A percentile compares a stretch with the other conserved stretches of the same genome.
These are phyloP conservation scores for Leptinotarsa defecta DNA, from an alignment of 1,140 invertebrate species.

Conservation along the genomic window DNA sequence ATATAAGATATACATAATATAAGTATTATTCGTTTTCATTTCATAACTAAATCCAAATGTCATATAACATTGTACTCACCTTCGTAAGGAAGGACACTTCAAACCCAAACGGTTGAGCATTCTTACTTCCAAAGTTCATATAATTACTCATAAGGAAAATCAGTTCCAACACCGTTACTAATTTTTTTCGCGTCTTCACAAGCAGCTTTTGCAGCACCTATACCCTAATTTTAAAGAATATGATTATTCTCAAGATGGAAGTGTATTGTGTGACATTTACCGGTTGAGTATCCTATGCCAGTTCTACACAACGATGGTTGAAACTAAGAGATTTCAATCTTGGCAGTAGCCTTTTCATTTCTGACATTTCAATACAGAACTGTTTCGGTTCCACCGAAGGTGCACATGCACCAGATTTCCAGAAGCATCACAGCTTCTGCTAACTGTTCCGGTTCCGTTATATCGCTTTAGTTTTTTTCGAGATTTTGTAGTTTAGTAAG, in stretches of 20 bases:
- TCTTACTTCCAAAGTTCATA: conserved; percentile 92
- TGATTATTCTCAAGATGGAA: neutral
- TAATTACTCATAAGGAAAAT: conserved; percentile 92
- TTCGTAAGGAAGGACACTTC: conserved; percentile 96
- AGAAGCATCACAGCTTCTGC: too few relatives aligned
- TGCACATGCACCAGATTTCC: too few relatives aligned
- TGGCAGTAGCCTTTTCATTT: conserved; percentile 86
- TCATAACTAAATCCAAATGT: neutral
- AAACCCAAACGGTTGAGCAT: conserved; percentile 92
- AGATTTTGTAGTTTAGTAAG: conserved; percentile 80
- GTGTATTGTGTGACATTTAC: conserved; percentile 57
- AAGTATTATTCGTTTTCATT: neutral
- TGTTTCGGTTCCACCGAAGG: too few relatives aligned
- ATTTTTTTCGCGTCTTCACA: conserved; percentile 94
- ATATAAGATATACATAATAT: too few relatives aligned
- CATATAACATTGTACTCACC: conserved; percentile 58
- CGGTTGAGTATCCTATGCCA: conserved; percentile 89
- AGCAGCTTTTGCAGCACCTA: conserved; percentile 92
- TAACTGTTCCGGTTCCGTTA: conserved; percentile 92
- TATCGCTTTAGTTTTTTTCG: conserved; percentile 76
- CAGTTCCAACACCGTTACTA: conserved; percentile 86
- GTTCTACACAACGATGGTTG: conserved; percentile 80
- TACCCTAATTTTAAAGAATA: conserved; percentile 64
- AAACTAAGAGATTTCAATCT: conserved; percentile 90
- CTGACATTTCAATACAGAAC: conserved; percentile 88